Base-by-base conservation (phyloP, 35 echinoderm and acorn worm species). In the Patiria miniata region DNA sequence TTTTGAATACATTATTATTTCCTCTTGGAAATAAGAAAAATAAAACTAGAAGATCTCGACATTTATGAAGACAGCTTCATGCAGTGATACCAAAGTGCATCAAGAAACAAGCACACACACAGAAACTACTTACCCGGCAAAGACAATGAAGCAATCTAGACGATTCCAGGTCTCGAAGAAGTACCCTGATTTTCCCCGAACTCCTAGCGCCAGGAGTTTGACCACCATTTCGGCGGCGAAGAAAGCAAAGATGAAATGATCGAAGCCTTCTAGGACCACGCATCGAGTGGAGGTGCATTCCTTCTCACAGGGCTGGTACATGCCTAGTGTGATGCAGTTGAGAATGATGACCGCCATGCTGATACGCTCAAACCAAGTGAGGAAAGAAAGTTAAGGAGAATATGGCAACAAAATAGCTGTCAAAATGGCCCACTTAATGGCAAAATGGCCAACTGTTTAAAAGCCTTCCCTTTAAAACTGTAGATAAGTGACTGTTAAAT, bases 181-280 rank as follows among this genome's bases (percentile, higher is more conserved):
- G 61, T 99, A 99, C 23, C 96, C 92, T 68, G 79, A 77, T 47
- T 99, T 94, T 17, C 96, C 96, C 0, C 30, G 57, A 32, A 95
- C 61, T 9, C 96, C 96, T 89, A 99, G 94, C 2, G 96, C 96
- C 38, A 90, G 58, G 51, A 99, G 86, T 77, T 99, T 99, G 65
- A 94, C 77, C 1, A 94, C 44, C 96, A 99, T 99, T 79, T 99
- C 96, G 4, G 80, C 81, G 34, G 96, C 93, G 56, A 99, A 99
- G 79, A 99, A 99, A 8, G 92, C 96, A 65, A 98, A 98, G 80
- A 99, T 99, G 85, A 99, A 99, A 52, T 99, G 96, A 52, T 99
- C 96, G n/a, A 95, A 90, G 1, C 96, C 96, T 21, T 89, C 78
- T 15, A 99, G 87, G 33, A 99, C 81, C 38, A 94, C 79, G 78